Evolutionary conservation across 2,797 vertebrate species (phyloP), one percentile per base, ranked within the genome.

Genomic region (Sylvia borin): DNA sequence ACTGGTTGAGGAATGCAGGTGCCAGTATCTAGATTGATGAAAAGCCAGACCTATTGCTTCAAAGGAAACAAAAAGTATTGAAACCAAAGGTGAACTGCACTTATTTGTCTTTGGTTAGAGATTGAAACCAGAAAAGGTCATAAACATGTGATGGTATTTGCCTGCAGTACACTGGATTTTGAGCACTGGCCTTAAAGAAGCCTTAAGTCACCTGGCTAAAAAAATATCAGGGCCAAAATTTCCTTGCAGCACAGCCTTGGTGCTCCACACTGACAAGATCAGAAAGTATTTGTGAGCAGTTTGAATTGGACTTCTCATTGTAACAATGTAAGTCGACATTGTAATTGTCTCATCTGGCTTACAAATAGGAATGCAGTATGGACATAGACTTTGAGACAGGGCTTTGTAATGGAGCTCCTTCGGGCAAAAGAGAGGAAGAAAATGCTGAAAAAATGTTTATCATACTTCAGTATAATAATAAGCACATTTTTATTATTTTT

Each of bases 41-140:
- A 91, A 93, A 53, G 42, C 77, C 70, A 95, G 72, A 68, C 18
- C 25, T 88, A 11, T 6, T 50, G 24, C 78, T 95, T 96, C 87
- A 96, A 93, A 96, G 79, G 58, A 72, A 76, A 79, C 43, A 79
- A 80, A 61, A 71, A 60, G 77, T 31, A 77, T 4, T 77, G 64
- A 77, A 96, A 80, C 25, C 61, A 90, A 95, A 93, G 64, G 81
- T 90, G 94, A 92, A 19, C 61, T 47, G 15, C n/a, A 57, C 24
- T 81, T 91, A n/a, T 67, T 83, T 91, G 61, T 65, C n/a, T 65
- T 80, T 77, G 36, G 67, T 57, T 72, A 32, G 15, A 74, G 65
- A 80, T 67, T 8, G 20, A 91, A 95, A 50, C 4, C n/a, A 93
- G 74, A 31, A 93, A 94, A 95, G 72, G 87, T 95, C 85, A 80